Base-by-base conservation (phyloP, 1,140 invertebrate genomes). In the Drosophila chauvacae region DNA sequence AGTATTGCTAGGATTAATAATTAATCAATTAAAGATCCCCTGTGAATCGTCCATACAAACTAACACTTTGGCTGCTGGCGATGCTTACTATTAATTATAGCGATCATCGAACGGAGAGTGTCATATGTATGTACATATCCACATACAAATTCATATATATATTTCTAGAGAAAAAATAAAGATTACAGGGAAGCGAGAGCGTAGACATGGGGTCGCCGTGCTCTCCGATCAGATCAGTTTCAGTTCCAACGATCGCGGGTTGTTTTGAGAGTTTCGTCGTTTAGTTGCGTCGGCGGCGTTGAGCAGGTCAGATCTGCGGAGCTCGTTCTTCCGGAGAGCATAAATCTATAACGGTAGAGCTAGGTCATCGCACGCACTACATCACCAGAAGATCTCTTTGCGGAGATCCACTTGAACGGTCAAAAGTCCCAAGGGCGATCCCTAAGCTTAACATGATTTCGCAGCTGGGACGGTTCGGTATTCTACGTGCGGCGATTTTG, bases 231-330 rank as follows among this genome's bases (percentile, higher is more conserved):
- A 16, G 30, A 55, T 55, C 33, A 16, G 53, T 39, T 56, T 9
- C 35, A 55, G 20, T 55, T 55, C 39, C 39, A 33, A 13, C 33
- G 44, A 56, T 77, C 35, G n/a, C 14, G 18, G 39, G 26, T 61
- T 33, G 26, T 56, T 56, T 39, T 26, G 35, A 51, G 59, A 35
- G 37, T 42, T 63, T 42, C 28, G 53, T 73, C 65, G 77, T 78
- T 90, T 62, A 85, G 85, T 90, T 70, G 71, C 48, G 58, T 45
- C 69, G 50, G 63, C 51, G 79, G 74, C 78, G 81, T 73, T 72
- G 74, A 73, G 55, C 81, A 50, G 66, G 16, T 53, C 74, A 70
- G 85, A 72, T 57, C 63, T 62, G 50, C 26, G n/a, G 37, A 39
- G 23, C 64, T 33, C 20, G 23, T 30, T n/a, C 39, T 41, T 41